phyloP scores from a whole-genome alignment of 2,888 invertebrate genomes.

The Tiliacea aurago region DNA sequence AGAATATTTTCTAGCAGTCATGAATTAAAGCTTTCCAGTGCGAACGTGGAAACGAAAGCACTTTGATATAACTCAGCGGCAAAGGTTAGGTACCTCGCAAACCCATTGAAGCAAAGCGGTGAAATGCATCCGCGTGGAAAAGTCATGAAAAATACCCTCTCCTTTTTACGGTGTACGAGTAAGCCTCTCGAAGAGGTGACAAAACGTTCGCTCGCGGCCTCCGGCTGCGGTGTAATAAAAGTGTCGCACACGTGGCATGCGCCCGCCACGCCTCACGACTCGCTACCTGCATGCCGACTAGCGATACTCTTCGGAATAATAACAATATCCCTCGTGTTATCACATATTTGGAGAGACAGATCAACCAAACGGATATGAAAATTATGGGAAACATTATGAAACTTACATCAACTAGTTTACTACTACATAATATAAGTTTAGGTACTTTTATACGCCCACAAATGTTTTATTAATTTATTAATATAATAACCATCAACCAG shows the following conservation, averaged over 20 bases:
- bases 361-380: not conserved
- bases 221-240: constrained; percentile 76
- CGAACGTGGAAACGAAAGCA: constrained; percentile 72
- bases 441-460: not conserved
- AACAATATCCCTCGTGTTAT: constrained; percentile 26
- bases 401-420: constrained; percentile 1
- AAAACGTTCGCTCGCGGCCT: constrained; percentile 77
- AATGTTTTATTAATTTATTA: constrained; percentile 25
- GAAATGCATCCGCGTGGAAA: constrained; percentile 83
- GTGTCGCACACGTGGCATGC: constrained; percentile 72
- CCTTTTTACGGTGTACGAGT: constrained; percentile 72
- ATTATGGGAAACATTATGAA: not conserved
- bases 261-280: constrained; percentile 50
- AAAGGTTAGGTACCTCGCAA: constrained; percentile 78
- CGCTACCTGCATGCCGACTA: constrained; percentile 61
- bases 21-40: constrained; percentile 68
- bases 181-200: constrained; percentile 83
- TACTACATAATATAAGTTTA: not conserved
- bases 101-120: constrained; percentile 80
- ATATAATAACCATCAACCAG: constrained; percentile 29
- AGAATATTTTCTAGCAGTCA: constrained; percentile 67
- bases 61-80: constrained; percentile 78
- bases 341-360: constrained; percentile 17
- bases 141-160: constrained; percentile 82
- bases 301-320: constrained; percentile 51